Base-by-base conservation (phyloP, 2,888 invertebrate species). In the Lasioglossum pauxillum region DNA sequence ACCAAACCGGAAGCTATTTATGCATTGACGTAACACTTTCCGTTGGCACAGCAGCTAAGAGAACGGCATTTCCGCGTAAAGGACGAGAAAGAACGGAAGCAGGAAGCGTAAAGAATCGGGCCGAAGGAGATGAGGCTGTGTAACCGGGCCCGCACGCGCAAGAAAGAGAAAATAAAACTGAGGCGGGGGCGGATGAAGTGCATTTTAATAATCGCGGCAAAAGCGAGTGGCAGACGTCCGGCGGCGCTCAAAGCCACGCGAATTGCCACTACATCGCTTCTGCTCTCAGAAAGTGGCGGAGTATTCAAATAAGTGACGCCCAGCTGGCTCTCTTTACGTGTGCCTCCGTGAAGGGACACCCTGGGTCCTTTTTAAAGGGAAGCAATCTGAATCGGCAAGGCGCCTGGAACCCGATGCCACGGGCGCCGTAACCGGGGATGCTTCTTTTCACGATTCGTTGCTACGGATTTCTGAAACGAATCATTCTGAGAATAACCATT, bases 201-300 rank as follows among this genome's bases (percentile, higher is more conserved):
- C 86, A 87, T 92, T 93, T 92, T 91, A 92, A 92, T 92, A 92
- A 93, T 92, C 92, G 83, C 53, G 80, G 83, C 84, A 82, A 82
- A 89, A 92, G 90, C 86, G 87, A 84, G 84, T 82, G 82, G 82
- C 87, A 78, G 83, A 46, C 83, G 83, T 78, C 86, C 85, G 78
- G 79, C 81, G 69, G 53, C 73, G 83, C 75, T 88, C 88, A 87
- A 90, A 88, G 82, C 84, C 82, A 82, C 84, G 85, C 89, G 90
- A 92, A 92, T 91, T 89, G 92, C 89, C 89, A 90, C 89, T 90
- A 82, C 88, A 80, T 84, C 78, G 87, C 82, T 90, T 67, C 85
- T 83, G 85, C 87, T 83, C 86, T 83, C 75, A 86, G 87, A 86
- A 89, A 89, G 83, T 89, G 91, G 78, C 82, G 77, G 75, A 83